phyloP scores from a whole-genome alignment of 2,888 invertebrate genomes.

The Eumerus sabulonum region DNA sequence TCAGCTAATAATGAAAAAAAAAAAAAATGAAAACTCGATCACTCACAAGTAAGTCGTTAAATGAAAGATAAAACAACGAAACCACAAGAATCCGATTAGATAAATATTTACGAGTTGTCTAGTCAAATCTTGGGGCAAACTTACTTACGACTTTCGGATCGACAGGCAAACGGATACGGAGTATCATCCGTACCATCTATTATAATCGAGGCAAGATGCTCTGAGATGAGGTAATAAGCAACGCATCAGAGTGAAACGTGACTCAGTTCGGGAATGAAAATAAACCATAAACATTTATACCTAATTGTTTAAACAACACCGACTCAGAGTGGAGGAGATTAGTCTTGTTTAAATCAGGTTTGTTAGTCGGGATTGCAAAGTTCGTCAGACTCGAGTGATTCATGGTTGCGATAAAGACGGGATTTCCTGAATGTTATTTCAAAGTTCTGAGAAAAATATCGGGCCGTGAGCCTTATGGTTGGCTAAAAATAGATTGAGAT shows the following conservation, averaged over 20 bases:
- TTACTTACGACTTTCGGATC: background rate
- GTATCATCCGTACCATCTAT: too few relatives aligned
- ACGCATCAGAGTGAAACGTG: background rate
- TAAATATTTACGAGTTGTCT: too few relatives aligned
- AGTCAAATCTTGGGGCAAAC: too few relatives aligned
- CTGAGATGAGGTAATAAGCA: slow-evolving; percentile 1
- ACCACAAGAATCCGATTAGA: too few relatives aligned
- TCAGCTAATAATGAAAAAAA: too few relatives aligned
- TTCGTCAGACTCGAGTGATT: slow-evolving; percentile 26
- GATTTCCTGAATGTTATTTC: background rate
- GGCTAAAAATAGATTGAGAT: too few relatives aligned
- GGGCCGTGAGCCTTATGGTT: too few relatives aligned
- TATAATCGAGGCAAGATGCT: too few relatives aligned
- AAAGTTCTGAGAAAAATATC: too few relatives aligned
- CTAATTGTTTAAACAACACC: slow-evolving; percentile 2
- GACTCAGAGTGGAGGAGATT: slow-evolving; percentile 16
- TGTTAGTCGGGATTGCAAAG: slow-evolving; percentile 24
- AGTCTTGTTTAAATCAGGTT: slow-evolving; percentile 36
- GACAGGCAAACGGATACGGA: background rate
- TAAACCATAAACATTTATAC: background rate
- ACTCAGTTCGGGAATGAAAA: slow-evolving; percentile 4
- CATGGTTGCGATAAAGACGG: background rate
- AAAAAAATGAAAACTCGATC: too few relatives aligned
- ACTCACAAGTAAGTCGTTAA: too few relatives aligned
- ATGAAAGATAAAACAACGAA: too few relatives aligned